Evolutionary conservation across 2,888 invertebrate species (phyloP), one percentile per base, ranked within the genome.

Genomic region (Xestobium rufovillosum): DNA sequence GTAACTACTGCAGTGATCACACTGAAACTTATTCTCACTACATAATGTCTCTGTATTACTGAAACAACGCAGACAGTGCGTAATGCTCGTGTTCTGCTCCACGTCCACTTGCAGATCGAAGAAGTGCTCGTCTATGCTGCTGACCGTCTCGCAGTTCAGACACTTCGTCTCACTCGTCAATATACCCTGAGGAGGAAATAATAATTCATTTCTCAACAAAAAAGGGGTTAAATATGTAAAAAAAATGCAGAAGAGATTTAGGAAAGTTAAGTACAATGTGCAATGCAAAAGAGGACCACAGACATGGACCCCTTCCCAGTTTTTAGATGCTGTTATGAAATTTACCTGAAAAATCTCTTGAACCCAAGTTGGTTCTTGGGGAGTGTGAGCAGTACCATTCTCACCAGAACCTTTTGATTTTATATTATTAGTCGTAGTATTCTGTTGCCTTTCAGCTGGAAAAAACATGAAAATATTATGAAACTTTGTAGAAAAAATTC

Each of bases 1-100:
- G 69, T 97, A 97, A 69, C 94, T 95, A 70, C 92, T 92, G 66
- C 98, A 98, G 59, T 94, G 89, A 72, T 98, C 97, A 69, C 98
- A 98, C 70, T 97, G 96, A 66, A 98, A 98, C 70, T 98, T 98
- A 74, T 98, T 97, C 68, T 99, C 98, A 57, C 88, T 91, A 71
- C 96, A 95, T 28, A 99, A 75, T 1, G 97, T 98, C 67, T 99
- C 98, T 41, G 95, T 97, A 68, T 94, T 95, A 61, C 95, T 95
- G 69, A 96, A 97, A 68, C 95, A 96, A 55, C 90, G 79, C 49
- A 98, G 75, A 68, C 97, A 98, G 68, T 97, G 95, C 1, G 96
- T 97, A 51, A 98, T 97, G 55, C 96, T 96, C 8, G 97, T 97
- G 66, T 98, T 98, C 67, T 97, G 97, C 65, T 98, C 97, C 28